Base-by-base conservation (phyloP, 1,140 invertebrate genomes). In the Leptopilina clavipes region DNA sequence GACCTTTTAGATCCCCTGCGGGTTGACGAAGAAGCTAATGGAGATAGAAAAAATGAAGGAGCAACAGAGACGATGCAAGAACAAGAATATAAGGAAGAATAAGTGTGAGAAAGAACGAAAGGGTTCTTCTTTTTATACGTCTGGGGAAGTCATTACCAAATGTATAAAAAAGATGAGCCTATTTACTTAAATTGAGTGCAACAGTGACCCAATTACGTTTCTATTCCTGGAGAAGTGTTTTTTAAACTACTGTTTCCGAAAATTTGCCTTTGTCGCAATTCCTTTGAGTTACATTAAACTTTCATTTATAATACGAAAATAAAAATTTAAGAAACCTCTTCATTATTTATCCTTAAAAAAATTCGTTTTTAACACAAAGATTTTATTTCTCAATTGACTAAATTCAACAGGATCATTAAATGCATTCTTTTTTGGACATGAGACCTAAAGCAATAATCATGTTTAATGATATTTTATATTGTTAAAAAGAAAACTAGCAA, bases 141-240 rank as follows among this genome's bases (percentile, higher is more conserved):
- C 85, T 86, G 84, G 44, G 83, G 84, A 85, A 83, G 73, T 70
- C 44, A 31, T 31, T 22, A 43, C 74, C 74, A 75, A 75, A 75
- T 75, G 84, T 85, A 83, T 77, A 40, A 40, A 54, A 18, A 14
- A 65, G 52, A 59, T 74, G 31, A 59, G 10, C 54, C 70, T 74
- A 56, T 81, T 81, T 79, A 72, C 78, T 73, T 84, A 84, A 40
- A 85, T 84, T 81, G 79, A 85, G 81, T 84, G 79, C 78, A 76
- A 80, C 84, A 84, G 80, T 84, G 85, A 86, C 79, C 82, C 77
- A 85, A 81, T 85, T 86, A 81, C 75, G 78, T 75, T 44, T 31
- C 31, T 59, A 22, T 40, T 25, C 52, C 17, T 65, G 25, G 19
- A 65, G 59, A 14, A n/a, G 19, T 31, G 11, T 65, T 65, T 65